Conservation (phyloP, 2,888 invertebrate genomes). For the Mimumesa dahlbomi region DNA sequence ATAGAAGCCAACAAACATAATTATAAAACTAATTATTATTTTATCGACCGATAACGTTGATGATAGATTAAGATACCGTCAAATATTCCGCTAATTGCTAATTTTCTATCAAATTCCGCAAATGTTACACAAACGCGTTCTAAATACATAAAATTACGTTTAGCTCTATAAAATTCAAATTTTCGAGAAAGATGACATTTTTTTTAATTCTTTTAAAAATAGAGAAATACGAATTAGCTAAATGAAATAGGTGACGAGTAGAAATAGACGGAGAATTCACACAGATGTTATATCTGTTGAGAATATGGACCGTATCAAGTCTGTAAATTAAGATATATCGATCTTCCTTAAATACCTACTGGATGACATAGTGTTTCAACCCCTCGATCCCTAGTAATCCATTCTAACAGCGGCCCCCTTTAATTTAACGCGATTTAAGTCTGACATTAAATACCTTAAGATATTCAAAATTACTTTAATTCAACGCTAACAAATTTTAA, state of each 20-base stretch:
- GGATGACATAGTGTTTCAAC: neutral
- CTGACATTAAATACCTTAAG: constrained; percentile 13
- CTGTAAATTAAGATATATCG: constrained; percentile 36
- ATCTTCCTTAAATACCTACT: constrained; percentile 24
- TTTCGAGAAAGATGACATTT: neutral
- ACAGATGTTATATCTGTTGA: too few species aligned
- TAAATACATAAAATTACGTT: too few species aligned
- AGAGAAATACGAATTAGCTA: constrained; percentile 2
- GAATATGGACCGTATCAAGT: too few species aligned
- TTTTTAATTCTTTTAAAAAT: neutral
- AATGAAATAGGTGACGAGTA: neutral
- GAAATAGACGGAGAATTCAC: neutral
- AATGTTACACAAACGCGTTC: too few species aligned
- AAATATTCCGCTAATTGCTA: too few species aligned
- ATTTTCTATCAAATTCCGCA: too few species aligned
- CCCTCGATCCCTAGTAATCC: constrained; percentile 18
- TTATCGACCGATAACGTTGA: too few species aligned
- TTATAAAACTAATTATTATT: too few species aligned
- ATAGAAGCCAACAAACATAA: too few species aligned
- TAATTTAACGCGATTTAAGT: neutral
- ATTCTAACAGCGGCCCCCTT: neutral
- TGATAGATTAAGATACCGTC: too few species aligned
- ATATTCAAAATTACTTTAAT: constrained; percentile 28
- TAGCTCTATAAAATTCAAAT: too few species aligned
- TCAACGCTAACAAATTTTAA: too few species aligned